phyloP scores from a whole-genome alignment of 35 echinoderm and acorn worm genomes.

The Patiria miniata region DNA sequence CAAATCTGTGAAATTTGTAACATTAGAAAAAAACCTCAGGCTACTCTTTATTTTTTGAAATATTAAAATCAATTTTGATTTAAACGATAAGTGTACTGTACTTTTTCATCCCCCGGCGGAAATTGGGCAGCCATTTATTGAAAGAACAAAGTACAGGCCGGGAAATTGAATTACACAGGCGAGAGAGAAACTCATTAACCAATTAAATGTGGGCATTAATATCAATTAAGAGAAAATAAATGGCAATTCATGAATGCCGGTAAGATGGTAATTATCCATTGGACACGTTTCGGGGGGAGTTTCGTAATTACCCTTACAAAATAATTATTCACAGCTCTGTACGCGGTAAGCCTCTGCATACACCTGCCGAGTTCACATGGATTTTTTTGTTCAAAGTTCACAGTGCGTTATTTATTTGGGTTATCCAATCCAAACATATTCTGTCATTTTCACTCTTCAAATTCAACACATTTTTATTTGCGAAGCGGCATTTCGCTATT shows the following conservation, averaged over 20 bases:
- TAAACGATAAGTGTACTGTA: not conserved
- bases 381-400: not conserved
- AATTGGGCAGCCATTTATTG: not conserved
- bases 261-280: not conserved
- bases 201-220: conserved; percentile 8
- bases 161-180: not conserved
- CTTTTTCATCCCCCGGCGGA: not conserved
- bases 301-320: not conserved
- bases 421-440: too few relatives aligned
- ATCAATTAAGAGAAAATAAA: conserved; percentile 6
- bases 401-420: not conserved
- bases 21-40: too few relatives aligned
- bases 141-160: not conserved
- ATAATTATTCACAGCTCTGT: not conserved
- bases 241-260: not conserved
- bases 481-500: too few relatives aligned
- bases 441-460: too few relatives aligned
- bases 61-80: too few relatives aligned
- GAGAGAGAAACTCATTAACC: not conserved
- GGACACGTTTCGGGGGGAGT: not conserved
- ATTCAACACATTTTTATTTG: too few relatives aligned
- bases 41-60: too few relatives aligned
- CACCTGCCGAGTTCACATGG: conserved; percentile 6
- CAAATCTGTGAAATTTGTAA: too few relatives aligned
- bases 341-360: not conserved